Evolutionary conservation across 2,888 invertebrate species (phyloP).

Genomic region (Cosmopolites sordidus): DNA sequence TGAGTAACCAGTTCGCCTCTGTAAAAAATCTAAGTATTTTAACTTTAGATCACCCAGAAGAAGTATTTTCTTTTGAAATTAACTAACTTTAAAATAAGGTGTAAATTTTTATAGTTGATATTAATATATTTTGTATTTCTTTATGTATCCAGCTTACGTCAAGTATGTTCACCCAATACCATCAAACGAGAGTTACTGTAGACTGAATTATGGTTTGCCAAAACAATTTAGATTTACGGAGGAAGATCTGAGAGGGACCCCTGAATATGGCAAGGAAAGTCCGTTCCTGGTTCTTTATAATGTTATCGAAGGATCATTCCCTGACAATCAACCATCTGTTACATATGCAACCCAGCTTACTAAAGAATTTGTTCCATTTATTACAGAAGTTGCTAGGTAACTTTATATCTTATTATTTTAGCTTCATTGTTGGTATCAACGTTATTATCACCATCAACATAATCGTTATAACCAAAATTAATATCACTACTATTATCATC

Average conservation of each 20-base stretch:
- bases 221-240: conserved; percentile 51
- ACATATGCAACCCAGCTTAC: conserved; percentile 72
- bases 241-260: conserved; percentile 51
- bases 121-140: no score
- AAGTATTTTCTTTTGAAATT: no score
- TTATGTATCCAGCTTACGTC: conserved; percentile 20
- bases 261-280: conserved; percentile 57
- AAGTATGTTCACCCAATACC: conserved; percentile 28
- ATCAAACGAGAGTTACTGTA: conserved; percentile 55
- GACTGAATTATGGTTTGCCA: conserved; percentile 59
- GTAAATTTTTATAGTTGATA: no score
- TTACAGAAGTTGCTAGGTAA: conserved; percentile 59
- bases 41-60: no score
- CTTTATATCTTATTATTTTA: no score
- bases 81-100: no score
- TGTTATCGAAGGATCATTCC: conserved; percentile 51
- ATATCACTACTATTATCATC: no score
- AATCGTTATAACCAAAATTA: no score
- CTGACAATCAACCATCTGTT: conserved; percentile 53
- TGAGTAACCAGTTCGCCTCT: no score
- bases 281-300: conserved; percentile 61
- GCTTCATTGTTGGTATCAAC: no score
- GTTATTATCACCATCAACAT: no score
- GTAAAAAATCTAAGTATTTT: no score
- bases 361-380: conserved; percentile 64